These are phyloP conservation scores for Austrofundulus limnaeus DNA, from an alignment of 2,113 vertebrate species.

Conservation along the genomic window DNA sequence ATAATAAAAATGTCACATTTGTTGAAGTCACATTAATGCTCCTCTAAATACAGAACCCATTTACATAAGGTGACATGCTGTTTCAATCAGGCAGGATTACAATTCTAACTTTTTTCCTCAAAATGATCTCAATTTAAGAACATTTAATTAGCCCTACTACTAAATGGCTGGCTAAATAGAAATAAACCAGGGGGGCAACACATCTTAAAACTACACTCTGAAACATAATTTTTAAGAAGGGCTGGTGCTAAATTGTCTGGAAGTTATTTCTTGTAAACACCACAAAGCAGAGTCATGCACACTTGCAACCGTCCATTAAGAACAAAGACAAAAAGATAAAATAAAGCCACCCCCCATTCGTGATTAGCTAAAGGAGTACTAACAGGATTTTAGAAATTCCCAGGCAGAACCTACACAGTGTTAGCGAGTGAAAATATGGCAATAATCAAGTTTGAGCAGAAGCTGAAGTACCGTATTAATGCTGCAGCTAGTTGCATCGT, in stretches of 20 bases:
- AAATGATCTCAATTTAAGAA: slow-evolving; percentile 7
- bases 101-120: neutral
- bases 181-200: slow-evolving; percentile 24
- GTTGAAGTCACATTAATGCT: neutral
- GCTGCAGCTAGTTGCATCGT: slow-evolving; percentile 30
- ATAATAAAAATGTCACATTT: slow-evolving; percentile 8
- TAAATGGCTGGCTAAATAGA: slow-evolving; percentile 28
- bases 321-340: slow-evolving; percentile 52
- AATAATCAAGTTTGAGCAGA: slow-evolving; percentile 57
- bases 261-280: slow-evolving; percentile 43
- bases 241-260: slow-evolving; percentile 52
- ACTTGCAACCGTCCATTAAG: slow-evolving; percentile 49
- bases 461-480: slow-evolving; percentile 52
- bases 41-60: slow-evolving; percentile 21
- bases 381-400: slow-evolving; percentile 49
- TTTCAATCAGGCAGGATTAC: slow-evolving; percentile 5
- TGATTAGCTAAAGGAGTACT: slow-evolving; percentile 29
- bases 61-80: slow-evolving; percentile 16
- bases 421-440: slow-evolving; percentile 62
- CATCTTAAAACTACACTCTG: neutral
- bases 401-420: slow-evolving; percentile 68
- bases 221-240: slow-evolving; percentile 32
- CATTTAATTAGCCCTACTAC: slow-evolving; percentile 1
- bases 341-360: slow-evolving; percentile 9
- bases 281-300: slow-evolving; percentile 45